Evolutionary conservation across 1,140 invertebrate species (phyloP).

Genomic region (Diprion similis): DNA sequence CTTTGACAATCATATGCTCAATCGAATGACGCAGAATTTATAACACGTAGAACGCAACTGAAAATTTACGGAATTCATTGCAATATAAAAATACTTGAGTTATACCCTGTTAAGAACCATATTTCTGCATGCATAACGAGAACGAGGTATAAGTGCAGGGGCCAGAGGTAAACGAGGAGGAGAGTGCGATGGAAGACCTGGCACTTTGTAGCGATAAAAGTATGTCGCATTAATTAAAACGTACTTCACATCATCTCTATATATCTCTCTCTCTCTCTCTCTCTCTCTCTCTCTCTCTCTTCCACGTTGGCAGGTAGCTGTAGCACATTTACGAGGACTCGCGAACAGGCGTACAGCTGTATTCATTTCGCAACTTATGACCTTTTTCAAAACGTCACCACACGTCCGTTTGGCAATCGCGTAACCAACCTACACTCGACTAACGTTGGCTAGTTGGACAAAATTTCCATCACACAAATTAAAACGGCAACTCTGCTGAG

Average conservation of each 20-base stretch:
- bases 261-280: neutral
- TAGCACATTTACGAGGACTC: conserved; percentile 13
- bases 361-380: neutral
- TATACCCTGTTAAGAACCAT: neutral
- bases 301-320: conserved; percentile 4
- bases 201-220: conserved; percentile 11
- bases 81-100: no score
- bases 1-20: no score
- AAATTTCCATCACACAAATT: no score
- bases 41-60: no score
- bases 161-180: conserved; percentile 32
- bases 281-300: conserved; percentile 8
- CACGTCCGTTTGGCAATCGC: neutral
- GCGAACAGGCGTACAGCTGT: neutral
- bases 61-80: no score
- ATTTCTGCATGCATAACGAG: conserved; percentile 1
- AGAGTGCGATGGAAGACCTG: conserved; percentile 32
- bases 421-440: neutral
- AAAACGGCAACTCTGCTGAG: no score
- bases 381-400: neutral
- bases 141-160: conserved; percentile 9
- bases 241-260: neutral
- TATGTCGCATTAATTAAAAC: conserved; percentile 1
- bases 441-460: neutral
- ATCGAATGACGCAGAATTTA: no score